Percentiles rank a stretch among this genome's conserved stretches.
Evolutionary conservation across 35 echinoderm and acorn worm genomes (phyloP).

Genomic region (Heliocidaris tuberculata): DNA sequence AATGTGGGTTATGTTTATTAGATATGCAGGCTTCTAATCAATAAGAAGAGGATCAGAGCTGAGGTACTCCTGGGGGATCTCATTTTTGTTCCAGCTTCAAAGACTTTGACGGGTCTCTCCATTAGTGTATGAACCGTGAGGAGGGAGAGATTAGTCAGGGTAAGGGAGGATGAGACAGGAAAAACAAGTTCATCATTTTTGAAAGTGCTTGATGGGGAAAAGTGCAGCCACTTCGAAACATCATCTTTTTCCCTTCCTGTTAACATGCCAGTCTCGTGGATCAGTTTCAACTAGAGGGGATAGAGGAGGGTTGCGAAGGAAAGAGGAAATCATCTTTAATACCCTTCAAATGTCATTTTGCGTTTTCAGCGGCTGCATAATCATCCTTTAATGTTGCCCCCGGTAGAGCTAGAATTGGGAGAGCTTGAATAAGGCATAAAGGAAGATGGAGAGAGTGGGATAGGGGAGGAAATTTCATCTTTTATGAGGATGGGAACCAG

Average conservation of each 20-base stretch:
- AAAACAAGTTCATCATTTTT: constrained; percentile 13
- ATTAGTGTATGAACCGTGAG: constrained; percentile 2
- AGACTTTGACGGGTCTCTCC: background rate
- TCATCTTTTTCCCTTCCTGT: background rate
- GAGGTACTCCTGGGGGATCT: background rate
- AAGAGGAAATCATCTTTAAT: background rate
- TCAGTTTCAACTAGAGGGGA: background rate
- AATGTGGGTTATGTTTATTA: background rate
- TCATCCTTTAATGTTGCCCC: background rate
- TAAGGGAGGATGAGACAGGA: background rate
- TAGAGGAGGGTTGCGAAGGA: background rate
- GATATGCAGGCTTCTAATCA: background rate
- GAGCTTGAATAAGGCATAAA: background rate
- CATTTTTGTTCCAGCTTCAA: background rate
- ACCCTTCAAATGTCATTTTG: background rate
- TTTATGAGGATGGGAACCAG: background rate
- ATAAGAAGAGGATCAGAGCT: background rate
- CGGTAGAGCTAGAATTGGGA: background rate
- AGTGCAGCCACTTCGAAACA: background rate
- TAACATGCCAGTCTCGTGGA: background rate
- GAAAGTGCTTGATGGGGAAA: background rate
- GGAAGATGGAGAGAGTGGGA: background rate
- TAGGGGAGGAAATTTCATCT: background rate
- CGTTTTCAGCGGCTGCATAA: background rate
- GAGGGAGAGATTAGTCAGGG: background rate